Conservation (phyloP, 1,140 invertebrate genomes). For the Chionoecetes opilio region DNA sequence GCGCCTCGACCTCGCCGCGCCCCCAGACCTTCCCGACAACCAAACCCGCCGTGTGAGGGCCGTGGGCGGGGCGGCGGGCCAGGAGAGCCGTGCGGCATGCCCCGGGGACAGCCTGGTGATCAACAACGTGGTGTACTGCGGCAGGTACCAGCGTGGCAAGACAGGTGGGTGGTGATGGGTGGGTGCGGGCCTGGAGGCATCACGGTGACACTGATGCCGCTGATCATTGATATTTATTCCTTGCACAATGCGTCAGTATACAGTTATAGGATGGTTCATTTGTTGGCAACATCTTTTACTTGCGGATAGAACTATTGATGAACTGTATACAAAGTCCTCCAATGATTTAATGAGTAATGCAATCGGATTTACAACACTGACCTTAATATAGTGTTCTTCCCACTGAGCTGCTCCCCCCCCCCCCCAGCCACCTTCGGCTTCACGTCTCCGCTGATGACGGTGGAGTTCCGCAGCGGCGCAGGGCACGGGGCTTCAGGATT, state of each 20-base stretch:
- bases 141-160: slow-evolving; percentile 62
- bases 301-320: too few relatives aligned
- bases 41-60: neutral
- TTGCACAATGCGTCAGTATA: too few relatives aligned
- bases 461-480: slow-evolving; percentile 57
- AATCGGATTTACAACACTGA: too few relatives aligned
- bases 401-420: neutral
- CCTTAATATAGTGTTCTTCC: too few relatives aligned
- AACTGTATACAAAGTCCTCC: too few relatives aligned
- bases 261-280: too few relatives aligned
- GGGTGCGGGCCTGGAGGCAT: neutral
- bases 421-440: slow-evolving; percentile 62
- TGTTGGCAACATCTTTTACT: too few relatives aligned
- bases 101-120: slow-evolving; percentile 63
- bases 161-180: slow-evolving; percentile 42
- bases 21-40: neutral
- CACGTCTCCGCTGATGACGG: slow-evolving; percentile 62
- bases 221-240: neutral
- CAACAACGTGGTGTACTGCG: slow-evolving; percentile 55
- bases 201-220: neutral
- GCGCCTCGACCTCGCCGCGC: slow-evolving; percentile 62
- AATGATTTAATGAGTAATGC: too few relatives aligned
- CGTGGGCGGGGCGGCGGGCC: neutral
- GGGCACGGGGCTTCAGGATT: slow-evolving; percentile 69
- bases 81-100: neutral